These are phyloP conservation scores for Chirona hameri DNA, from an alignment of 2,888 invertebrate genomes.

Conservation along the genomic window DNA sequence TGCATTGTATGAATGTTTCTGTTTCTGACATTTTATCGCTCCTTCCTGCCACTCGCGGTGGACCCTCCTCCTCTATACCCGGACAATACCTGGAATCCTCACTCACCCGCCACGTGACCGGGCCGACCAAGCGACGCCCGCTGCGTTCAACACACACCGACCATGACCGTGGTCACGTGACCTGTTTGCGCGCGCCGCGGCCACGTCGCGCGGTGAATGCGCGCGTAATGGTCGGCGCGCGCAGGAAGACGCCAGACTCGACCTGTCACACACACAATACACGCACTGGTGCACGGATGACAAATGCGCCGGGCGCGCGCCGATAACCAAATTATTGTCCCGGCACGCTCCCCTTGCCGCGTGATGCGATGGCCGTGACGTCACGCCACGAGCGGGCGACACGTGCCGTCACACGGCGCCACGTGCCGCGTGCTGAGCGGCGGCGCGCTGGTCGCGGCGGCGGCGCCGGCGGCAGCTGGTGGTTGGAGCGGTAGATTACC, in stretches of 20 bases:
- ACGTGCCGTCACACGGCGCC: not conserved
- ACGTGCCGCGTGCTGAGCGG: not conserved
- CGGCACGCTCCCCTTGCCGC: not conserved
- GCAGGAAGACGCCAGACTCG: slow-evolving; percentile 11
- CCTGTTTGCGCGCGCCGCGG: no score
- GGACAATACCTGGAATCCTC: no score
- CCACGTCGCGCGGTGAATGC: not conserved
- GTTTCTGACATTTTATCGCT: no score
- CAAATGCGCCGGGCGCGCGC: slow-evolving; percentile 5
- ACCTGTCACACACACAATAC: not conserved
- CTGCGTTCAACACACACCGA: not conserved
- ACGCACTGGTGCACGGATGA: slow-evolving; percentile 13
- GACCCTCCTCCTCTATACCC: no score
- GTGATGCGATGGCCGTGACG: not conserved
- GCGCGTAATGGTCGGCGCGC: not conserved
- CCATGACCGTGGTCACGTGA: not conserved
- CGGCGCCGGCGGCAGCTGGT: not conserved
- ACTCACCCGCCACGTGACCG: no score
- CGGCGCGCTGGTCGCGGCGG: no score
- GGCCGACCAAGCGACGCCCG: no score
- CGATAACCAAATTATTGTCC: slow-evolving; percentile 4
- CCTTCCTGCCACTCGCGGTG: no score
- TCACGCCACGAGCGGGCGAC: not conserved
- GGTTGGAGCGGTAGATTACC: no score
- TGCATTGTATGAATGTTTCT: no score